Evolutionary conservation across 1,140 invertebrate species (phyloP).

Genomic region (Drosophila grimshawi): DNA sequence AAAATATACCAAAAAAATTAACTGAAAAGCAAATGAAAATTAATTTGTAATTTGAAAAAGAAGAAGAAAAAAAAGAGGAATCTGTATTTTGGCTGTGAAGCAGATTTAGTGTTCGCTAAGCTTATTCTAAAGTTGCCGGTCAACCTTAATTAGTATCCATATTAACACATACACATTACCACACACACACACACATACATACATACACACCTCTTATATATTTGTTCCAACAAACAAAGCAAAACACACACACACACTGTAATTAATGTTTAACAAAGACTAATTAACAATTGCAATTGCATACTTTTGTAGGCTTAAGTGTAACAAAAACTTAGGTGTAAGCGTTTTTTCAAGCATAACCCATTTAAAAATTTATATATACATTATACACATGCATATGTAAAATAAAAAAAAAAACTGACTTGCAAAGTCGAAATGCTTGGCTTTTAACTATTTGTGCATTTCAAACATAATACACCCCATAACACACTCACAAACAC

Average conservation of each 20-base stretch:
- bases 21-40: constrained; percentile 32
- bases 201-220: not conserved
- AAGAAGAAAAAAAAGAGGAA: constrained; percentile 27
- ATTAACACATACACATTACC: constrained; percentile 23
- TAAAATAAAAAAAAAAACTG: constrained; percentile 55
- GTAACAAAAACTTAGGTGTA: constrained; percentile 52
- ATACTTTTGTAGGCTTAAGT: constrained; percentile 40
- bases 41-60: constrained; percentile 36
- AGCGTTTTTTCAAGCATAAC: constrained; percentile 61
- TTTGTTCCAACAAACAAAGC: no score
- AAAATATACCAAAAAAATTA: constrained; percentile 8
- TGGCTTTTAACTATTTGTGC: constrained; percentile 56
- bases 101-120: constrained; percentile 80
- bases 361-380: constrained; percentile 42
- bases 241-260: constrained; percentile 28
- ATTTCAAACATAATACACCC: not conserved
- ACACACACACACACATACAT: constrained; percentile 19
- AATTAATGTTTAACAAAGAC: constrained; percentile 68
- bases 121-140: constrained; percentile 42
- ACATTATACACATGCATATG: constrained; percentile 40
- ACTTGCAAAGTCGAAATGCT: constrained; percentile 59
- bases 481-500: constrained; percentile 8
- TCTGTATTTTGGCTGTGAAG: constrained; percentile 85
- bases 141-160: constrained; percentile 12
- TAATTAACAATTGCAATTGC: constrained; percentile 48